A percentile compares a stretch with the other conserved stretches of the same genome.
These are phyloP conservation scores for Xyliphius kryptos DNA, from an alignment of 2,113 vertebrate genomes.

Conservation along the genomic window DNA sequence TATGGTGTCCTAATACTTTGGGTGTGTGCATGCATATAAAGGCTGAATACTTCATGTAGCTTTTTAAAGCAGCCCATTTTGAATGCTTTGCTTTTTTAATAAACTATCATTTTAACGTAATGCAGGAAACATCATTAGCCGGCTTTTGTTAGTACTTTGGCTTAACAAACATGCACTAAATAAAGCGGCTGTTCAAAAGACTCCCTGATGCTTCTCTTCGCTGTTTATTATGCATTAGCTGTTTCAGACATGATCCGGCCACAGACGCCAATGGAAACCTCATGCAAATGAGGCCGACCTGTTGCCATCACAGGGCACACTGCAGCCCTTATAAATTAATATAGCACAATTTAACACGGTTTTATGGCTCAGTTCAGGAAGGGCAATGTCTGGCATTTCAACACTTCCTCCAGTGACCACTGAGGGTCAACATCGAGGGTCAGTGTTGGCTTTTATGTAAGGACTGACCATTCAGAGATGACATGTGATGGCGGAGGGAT, in stretches of 20 bases:
- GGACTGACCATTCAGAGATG: conserved; percentile 45
- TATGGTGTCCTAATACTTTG: not conserved
- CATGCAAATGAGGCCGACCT: conserved; percentile 45
- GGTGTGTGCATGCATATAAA: too few species aligned
- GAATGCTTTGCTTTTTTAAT: too few species aligned
- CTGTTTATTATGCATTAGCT: conserved; percentile 26
- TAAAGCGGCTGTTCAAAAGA: not conserved
- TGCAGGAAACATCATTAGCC: too few species aligned
- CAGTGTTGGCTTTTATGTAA: conserved; percentile 12
- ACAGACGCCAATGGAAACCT: conserved; percentile 33
- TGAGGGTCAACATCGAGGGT: not conserved
- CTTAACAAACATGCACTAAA: not conserved
- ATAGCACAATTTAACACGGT: conserved; percentile 28
- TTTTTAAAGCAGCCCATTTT: too few species aligned
- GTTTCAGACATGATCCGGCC: conserved; percentile 28
- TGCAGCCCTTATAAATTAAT: conserved; percentile 42
- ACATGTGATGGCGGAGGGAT: conserved; percentile 31
- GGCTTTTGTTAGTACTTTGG: too few species aligned
- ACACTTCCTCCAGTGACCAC: not conserved
- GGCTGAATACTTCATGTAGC: too few species aligned
- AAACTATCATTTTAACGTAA: too few species aligned
- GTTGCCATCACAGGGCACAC: conserved; percentile 15
- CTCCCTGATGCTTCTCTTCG: not conserved
- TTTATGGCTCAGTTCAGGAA: conserved; percentile 31
- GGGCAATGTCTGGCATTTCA: conserved; percentile 13